Evolutionary conservation across 2,797 vertebrate species (phyloP).

Genomic region (Microctenopoma lineatum): DNA sequence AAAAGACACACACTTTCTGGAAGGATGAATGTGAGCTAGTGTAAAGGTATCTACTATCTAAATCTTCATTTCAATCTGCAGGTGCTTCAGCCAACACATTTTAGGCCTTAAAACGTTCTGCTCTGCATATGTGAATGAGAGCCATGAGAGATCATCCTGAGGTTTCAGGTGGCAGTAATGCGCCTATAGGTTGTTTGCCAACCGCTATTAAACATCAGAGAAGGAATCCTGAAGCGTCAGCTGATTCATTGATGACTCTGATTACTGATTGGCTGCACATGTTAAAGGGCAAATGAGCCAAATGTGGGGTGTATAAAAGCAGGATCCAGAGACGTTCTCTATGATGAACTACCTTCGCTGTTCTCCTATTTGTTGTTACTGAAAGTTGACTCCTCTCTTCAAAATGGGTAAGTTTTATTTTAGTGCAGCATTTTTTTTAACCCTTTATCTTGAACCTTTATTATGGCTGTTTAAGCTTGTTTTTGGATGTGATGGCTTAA

Average conservation of each 20-base stretch:
- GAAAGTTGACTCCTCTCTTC: neutral
- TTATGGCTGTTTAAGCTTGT: neutral
- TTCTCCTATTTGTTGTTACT: neutral
- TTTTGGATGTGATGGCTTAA: neutral
- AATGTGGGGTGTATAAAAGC: constrained; percentile 42
- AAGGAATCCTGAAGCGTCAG: neutral
- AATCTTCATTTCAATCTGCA: constrained; percentile 23
- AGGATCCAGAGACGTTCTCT: fast-evolving
- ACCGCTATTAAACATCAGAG: too few species aligned
- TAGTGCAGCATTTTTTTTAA: neutral
- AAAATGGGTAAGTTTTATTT: constrained; percentile 47
- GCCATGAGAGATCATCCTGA: neutral
- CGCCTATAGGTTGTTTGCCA: too few species aligned
- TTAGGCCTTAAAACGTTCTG: neutral
- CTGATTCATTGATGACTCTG: constrained; percentile 40
- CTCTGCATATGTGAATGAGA: constrained; percentile 2
- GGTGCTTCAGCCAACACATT: constrained; percentile 9
- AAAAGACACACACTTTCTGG: constrained; percentile 19
- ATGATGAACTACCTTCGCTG: neutral
- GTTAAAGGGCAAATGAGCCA: constrained; percentile 8
- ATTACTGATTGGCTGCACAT: constrained; percentile 65
- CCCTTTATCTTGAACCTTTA: too few species aligned
- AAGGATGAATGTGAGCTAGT: constrained; percentile 12
- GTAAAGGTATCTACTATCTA: neutral
- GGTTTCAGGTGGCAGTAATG: too few species aligned